A percentile compares a stretch with the other conserved stretches of the same genome.
These are phyloP conservation scores for Pterocles gutturalis DNA, from an alignment of 2,113 vertebrate species.

Conservation along the genomic window DNA sequence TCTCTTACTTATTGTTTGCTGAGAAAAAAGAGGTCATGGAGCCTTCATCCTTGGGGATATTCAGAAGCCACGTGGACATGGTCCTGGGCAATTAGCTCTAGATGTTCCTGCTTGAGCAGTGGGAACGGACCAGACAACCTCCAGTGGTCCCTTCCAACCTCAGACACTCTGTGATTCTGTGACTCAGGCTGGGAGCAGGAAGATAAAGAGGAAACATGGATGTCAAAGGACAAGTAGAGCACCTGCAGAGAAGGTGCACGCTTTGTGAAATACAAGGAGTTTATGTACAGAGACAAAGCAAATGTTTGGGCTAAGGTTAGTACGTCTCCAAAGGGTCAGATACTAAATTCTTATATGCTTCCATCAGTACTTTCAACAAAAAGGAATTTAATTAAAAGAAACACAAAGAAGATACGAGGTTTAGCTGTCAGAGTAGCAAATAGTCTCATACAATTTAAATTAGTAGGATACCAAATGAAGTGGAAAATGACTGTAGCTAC, in stretches of 20 bases:
- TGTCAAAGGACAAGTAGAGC: background rate
- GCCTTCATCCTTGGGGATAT: background rate
- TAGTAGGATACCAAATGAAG: conserved; percentile 42
- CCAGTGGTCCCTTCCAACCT: background rate
- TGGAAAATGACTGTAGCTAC: conserved; percentile 63
- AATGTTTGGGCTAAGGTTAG: background rate
- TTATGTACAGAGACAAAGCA: background rate
- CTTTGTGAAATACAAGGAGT: background rate
- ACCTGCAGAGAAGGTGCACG: background rate
- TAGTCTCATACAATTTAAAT: conserved; percentile 57
- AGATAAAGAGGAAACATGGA: background rate
- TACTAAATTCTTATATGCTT: background rate
- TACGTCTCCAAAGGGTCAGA: background rate
- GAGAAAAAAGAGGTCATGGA: background rate
- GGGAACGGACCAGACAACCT: background rate
- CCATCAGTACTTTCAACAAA: background rate
- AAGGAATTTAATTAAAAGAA: background rate
- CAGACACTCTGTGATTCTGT: background rate
- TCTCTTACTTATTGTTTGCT: background rate
- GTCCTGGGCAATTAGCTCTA: accelerated
- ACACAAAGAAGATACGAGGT: background rate
- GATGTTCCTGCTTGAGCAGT: background rate
- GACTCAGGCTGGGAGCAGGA: background rate
- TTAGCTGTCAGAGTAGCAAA: conserved; percentile 5
- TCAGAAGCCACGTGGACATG: background rate